Evolutionary conservation across 2,113 vertebrate genomes (phyloP).

Genomic region (Corythornis cristatus): DNA sequence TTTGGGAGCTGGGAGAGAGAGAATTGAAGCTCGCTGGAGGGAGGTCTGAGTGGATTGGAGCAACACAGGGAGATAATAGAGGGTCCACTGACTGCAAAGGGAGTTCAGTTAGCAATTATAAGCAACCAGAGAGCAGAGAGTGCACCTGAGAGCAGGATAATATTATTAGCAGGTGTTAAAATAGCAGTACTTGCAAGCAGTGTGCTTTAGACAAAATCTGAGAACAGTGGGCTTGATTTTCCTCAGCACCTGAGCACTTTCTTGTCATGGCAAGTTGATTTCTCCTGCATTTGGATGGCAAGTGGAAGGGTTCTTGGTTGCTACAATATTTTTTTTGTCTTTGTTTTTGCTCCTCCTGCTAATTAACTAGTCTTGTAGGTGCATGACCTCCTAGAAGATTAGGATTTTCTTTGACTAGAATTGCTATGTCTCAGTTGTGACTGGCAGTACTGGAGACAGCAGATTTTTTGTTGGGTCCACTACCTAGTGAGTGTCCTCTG

Average conservation of each 20-base stretch:
- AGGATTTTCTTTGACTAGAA: neutral
- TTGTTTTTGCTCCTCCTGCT: neutral
- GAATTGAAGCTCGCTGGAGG: neutral
- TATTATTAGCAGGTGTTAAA: constrained; percentile 11
- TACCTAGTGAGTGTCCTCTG: neutral
- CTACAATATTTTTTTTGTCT: rapidly evolving
- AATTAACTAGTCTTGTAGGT: neutral
- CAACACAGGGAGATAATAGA: constrained; percentile 15
- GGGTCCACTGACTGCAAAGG: neutral
- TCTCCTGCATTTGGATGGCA: neutral
- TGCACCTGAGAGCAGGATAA: constrained; percentile 1
- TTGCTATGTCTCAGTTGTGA: neutral
- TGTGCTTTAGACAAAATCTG: neutral
- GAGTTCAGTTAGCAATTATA: constrained; percentile 17
- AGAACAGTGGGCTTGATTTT: neutral
- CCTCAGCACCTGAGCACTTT: neutral
- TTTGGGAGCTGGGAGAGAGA: constrained; percentile 3
- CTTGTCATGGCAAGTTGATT: neutral
- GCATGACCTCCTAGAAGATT: neutral
- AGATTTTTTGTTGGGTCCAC: neutral
- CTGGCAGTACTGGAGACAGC: neutral
- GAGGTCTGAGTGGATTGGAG: constrained; percentile 20
- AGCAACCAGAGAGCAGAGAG: neutral
- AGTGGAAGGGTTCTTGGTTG: neutral
- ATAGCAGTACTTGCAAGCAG: neutral